Evolutionary conservation across 1,140 invertebrate species (phyloP), one percentile per base, ranked within the genome.

Genomic region (Cylas formicarius): DNA sequence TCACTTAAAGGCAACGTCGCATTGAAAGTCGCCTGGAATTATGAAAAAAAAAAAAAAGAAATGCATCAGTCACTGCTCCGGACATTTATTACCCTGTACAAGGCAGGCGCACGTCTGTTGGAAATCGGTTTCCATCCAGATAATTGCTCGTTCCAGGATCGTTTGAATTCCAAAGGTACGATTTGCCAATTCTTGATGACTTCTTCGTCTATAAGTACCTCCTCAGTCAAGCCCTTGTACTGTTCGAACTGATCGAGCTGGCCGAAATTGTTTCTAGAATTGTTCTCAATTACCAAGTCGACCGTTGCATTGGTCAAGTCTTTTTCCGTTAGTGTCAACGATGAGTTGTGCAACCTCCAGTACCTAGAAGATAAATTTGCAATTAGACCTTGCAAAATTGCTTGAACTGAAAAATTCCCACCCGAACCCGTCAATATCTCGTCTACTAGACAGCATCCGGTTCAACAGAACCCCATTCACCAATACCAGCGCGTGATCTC

Each of bases 221-320:
- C 55, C 53, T 54, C 69, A 65, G 56, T 45, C 67, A 65, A 13
- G 69, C 44, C 75, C 64, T 76, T 77, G 19, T 56, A 56, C 44
- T 75, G 66, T 22, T 67, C 56, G 45, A 67, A 68, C 45, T 67
- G 61, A 16, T 59, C 34, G 4, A 69, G 61, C 4, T 43, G n/a
- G 2, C 72, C 72, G 62, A 65, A 79, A 57, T 78, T 78, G 11
- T 72, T 69, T 24, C 77, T 55, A 0, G 74, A 75, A 46, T 69
- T 67, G 55, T 80, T 78, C 55, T 80, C 76, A 3, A 79, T 74
- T 1, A 80, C 36, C 19, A 79, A 58, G 44, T 77, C 73, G 16
- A 77, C 44, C 6, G 58, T 65, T 6, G 58, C 59, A 44, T 56
- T 47, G 16, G 33, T 44, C 13, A 53, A n/a, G 21, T 50, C 44